phyloP scores from a whole-genome alignment of 2,797 vertebrate genomes.

The Alosa sapidissima region DNA sequence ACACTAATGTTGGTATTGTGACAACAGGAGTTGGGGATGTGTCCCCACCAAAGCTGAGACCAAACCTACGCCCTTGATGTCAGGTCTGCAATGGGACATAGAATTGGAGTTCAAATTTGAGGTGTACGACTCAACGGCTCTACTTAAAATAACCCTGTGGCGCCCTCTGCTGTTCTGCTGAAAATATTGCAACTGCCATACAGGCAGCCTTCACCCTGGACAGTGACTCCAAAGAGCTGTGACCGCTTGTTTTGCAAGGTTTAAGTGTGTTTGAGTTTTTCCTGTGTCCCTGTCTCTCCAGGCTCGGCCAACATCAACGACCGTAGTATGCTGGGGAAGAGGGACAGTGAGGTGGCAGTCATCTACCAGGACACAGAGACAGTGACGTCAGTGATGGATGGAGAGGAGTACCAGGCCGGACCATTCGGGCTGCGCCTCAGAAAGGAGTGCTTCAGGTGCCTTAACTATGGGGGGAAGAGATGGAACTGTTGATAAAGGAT shows the following conservation, averaged over 20 bases:
- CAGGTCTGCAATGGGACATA: not conserved
- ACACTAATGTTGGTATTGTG: too few species aligned
- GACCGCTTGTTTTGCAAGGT: not conserved
- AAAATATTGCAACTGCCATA: not conserved
- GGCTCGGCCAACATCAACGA: constrained; percentile 98
- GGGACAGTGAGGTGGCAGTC: constrained; percentile 94
- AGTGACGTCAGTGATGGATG: constrained; percentile 83
- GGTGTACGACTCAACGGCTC: too few species aligned
- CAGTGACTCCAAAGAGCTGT: not conserved
- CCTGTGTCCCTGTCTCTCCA: constrained; percentile 56
- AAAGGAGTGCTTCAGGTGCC: constrained; percentile 89
- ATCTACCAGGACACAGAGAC: constrained; percentile 87
- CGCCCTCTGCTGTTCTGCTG: not conserved
- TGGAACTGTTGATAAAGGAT: too few species aligned
- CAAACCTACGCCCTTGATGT: too few species aligned
- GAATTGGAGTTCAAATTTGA: not conserved
- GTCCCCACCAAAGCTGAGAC: too few species aligned
- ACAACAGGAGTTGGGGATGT: too few species aligned
- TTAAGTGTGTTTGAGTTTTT: not conserved
- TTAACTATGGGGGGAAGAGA: not conserved
- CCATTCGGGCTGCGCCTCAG: constrained; percentile 81
- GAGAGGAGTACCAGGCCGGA: constrained; percentile 81
- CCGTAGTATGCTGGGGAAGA: constrained; percentile 95
- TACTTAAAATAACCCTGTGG: not conserved
- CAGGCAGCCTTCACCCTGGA: not conserved